Evolutionary conservation across 2,888 invertebrate species (phyloP).

Genomic region (Hyposoter didymator): DNA sequence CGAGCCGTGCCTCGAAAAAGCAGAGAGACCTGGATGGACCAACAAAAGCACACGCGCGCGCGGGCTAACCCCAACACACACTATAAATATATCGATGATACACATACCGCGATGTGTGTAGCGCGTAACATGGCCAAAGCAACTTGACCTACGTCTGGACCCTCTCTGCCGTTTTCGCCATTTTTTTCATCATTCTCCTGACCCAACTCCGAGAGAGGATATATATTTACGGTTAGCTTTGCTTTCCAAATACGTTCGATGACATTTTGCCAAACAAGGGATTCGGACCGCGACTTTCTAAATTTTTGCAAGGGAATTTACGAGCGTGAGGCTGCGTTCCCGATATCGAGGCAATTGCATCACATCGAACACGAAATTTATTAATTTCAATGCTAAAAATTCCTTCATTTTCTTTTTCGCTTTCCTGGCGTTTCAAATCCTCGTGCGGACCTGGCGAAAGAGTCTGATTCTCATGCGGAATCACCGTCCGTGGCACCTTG

Average conservation of each 20-base stretch:
- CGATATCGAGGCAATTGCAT: not conserved
- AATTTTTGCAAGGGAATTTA: not conserved
- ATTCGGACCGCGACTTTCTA: not conserved
- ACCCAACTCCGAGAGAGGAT: not conserved
- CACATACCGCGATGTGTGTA: not conserved
- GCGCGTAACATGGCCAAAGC: conserved; percentile 6
- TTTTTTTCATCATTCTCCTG: not conserved
- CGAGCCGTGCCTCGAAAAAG: conserved; percentile 39
- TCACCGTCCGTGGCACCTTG: not conserved
- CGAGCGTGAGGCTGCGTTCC: not conserved
- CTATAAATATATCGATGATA: conserved; percentile 19
- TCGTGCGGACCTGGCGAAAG: no score
- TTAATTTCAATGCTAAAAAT: not conserved
- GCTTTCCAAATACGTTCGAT: conserved; percentile 3
- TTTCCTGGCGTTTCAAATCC: not conserved
- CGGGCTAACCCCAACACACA: conserved; percentile 1
- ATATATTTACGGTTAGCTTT: conserved; percentile 14
- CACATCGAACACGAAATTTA: not conserved
- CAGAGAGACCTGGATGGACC: conserved; percentile 48
- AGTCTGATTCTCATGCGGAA: not conserved
- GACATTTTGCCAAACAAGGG: not conserved
- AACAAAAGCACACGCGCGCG: conserved; percentile 32
- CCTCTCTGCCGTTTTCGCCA: not conserved
- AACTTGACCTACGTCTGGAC: conserved; percentile 29
- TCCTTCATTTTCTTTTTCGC: not conserved